phyloP scores from a whole-genome alignment of 1,140 invertebrate species.

The Varroa destructor region DNA sequence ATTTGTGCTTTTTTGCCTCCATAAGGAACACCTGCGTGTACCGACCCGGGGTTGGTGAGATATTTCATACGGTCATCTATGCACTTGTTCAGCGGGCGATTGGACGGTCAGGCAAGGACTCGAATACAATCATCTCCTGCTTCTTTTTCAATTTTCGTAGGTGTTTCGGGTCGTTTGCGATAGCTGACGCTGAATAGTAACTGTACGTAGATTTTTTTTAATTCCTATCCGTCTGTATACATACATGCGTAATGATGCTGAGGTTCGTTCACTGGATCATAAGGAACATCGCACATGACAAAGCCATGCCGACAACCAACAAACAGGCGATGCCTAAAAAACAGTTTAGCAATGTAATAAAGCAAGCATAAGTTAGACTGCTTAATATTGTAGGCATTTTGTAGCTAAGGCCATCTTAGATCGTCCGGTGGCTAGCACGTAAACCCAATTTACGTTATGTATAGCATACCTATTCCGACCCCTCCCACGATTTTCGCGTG shows the following conservation, averaged over 20 bases:
- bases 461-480: slow-evolving; percentile 11
- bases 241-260: slow-evolving; percentile 4
- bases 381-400: neutral
- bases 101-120: no score
- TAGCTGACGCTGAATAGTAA: no score
- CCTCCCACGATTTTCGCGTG: slow-evolving; percentile 28
- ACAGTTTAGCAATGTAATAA: neutral
- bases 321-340: slow-evolving; percentile 2
- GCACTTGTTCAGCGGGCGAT: no score
- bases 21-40: no score
- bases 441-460: neutral
- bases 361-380: neutral
- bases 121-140: no score
- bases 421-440: neutral
- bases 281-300: slow-evolving; percentile 36
- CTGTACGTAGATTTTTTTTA: neutral
- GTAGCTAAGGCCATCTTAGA: no score
- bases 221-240: neutral
- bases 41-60: no score
- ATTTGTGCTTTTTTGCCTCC: no score
- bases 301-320: slow-evolving; percentile 36
- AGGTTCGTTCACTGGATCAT: slow-evolving; percentile 33
- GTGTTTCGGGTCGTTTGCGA: no score
- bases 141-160: no score
- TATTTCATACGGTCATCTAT: no score